Evolutionary conservation across 2,888 invertebrate genomes (phyloP).

Genomic region (Noctua pronuba): DNA sequence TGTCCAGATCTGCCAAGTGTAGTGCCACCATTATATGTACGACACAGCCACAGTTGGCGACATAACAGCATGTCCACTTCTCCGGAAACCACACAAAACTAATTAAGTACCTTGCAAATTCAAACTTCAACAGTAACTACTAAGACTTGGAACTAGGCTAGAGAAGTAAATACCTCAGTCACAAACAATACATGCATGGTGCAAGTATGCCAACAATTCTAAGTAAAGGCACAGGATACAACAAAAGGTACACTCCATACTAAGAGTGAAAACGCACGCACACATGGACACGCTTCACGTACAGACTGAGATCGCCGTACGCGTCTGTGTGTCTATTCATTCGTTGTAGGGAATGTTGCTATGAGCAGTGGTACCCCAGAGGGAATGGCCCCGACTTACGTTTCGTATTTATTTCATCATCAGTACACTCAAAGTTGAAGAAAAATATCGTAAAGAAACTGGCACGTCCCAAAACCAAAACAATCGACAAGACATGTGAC

Average conservation of each 20-base stretch:
- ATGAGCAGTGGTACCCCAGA: background rate
- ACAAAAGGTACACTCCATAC: constrained; percentile 4
- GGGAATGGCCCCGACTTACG: background rate
- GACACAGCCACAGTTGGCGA: background rate
- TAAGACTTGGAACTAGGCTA: constrained; percentile 40
- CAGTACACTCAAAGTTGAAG: background rate
- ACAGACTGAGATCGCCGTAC: background rate
- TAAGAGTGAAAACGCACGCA: background rate
- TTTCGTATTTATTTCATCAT: background rate
- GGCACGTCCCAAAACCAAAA: background rate
- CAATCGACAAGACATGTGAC: background rate
- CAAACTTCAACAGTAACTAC: constrained; percentile 33
- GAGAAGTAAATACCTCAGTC: constrained; percentile 36
- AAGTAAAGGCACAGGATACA: background rate
- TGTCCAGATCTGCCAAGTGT: too few relatives aligned
- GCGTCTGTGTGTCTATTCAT: background rate
- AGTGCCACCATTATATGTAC: too few relatives aligned
- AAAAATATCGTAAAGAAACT: background rate
- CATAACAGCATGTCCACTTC: constrained; percentile 17
- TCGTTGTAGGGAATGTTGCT: background rate
- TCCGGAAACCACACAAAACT: constrained; percentile 19
- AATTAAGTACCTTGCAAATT: constrained; percentile 29
- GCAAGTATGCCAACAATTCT: constrained; percentile 46
- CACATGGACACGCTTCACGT: background rate
- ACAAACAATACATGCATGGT: constrained; percentile 42